A percentile compares a stretch with the other conserved stretches of the same genome.
Conservation (phyloP, 2,797 vertebrate species). For the Eidolon dupreanum region DNA sequence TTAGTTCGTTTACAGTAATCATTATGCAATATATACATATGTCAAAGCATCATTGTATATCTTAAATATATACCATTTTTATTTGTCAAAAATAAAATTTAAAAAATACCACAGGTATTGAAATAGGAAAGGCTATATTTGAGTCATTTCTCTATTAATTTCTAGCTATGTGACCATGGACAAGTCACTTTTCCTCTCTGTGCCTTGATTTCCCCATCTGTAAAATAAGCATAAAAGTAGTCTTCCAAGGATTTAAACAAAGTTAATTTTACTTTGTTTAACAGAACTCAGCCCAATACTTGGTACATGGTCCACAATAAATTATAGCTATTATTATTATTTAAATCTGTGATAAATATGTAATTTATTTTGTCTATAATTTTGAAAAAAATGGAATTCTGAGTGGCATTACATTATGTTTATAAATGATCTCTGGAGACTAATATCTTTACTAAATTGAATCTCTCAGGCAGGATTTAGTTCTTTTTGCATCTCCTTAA, state of each 20-base stretch:
- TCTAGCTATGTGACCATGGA: background rate
- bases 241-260: background rate
- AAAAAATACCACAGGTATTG: background rate
- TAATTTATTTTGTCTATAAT: conserved; percentile 25
- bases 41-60: background rate
- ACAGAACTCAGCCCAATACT: background rate
- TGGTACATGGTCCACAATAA: background rate
- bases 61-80: background rate
- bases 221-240: background rate
- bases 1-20: background rate
- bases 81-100: background rate
- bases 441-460: background rate
- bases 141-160: background rate
- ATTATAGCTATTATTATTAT: background rate
- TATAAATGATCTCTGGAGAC: background rate
- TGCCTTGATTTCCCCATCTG: background rate
- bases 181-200: background rate
- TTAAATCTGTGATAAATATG: background rate
- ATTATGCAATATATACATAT: background rate
- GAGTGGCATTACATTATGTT: background rate
- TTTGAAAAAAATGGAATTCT: conserved; percentile 10
- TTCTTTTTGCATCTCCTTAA: background rate
- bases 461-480: background rate
- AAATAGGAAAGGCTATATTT: background rate
- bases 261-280: background rate